These are phyloP conservation scores for Dicyrtoma fusca DNA, from an alignment of 2,888 invertebrate species.

Conservation along the genomic window DNA sequence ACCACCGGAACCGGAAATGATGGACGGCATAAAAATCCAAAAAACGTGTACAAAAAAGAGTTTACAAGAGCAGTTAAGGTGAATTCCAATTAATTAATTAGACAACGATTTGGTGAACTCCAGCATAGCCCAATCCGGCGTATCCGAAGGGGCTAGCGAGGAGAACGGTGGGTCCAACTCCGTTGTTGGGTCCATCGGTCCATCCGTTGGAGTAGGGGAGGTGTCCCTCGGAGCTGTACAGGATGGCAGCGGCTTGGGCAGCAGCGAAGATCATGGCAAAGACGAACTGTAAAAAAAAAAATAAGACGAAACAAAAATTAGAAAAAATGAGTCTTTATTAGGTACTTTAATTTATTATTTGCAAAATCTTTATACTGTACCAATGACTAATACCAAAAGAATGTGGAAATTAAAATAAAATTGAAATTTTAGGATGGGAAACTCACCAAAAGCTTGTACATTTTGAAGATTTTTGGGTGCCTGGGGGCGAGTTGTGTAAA, in stretches of 20 bases:
- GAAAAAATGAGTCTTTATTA: constrained; percentile 4
- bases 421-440: neutral
- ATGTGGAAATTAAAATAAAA: neutral
- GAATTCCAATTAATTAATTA: constrained; percentile 8
- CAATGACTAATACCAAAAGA: no score
- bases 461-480: constrained; percentile 29
- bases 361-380: no score
- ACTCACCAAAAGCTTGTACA: constrained; percentile 43
- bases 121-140: constrained; percentile 5
- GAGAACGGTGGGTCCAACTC: constrained; percentile 39
- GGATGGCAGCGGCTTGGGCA: constrained; percentile 35
- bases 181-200: constrained; percentile 47
- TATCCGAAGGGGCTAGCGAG: constrained; percentile 25
- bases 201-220: constrained; percentile 40
- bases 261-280: constrained; percentile 36
- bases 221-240: constrained; percentile 29
- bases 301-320: no score
- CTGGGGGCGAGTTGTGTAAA: constrained; percentile 2
- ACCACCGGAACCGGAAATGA: no score
- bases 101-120: constrained; percentile 3
- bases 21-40: neutral
- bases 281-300: constrained; percentile 37
- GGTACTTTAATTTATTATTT: neutral
- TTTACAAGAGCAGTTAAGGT: neutral
- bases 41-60: neutral